phyloP scores from a whole-genome alignment of 2,888 invertebrate species.

The Eurytoma californica region DNA sequence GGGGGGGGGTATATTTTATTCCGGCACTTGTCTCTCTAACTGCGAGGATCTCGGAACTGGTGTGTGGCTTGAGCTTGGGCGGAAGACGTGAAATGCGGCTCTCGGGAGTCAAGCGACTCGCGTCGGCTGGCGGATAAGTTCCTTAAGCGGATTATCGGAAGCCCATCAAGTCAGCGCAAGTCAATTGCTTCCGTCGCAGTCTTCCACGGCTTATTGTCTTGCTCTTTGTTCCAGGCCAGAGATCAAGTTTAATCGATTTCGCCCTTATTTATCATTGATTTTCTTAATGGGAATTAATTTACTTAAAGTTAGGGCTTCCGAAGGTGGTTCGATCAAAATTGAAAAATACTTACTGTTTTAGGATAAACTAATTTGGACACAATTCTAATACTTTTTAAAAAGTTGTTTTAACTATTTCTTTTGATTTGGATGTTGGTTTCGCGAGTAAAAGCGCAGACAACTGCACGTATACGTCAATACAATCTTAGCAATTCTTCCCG shows the following conservation, averaged over 20 bases:
- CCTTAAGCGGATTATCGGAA: conserved; percentile 45
- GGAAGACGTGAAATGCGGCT: not conserved
- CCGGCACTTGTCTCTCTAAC: not conserved
- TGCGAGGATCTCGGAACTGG: not conserved
- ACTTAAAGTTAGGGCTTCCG: too few relatives aligned
- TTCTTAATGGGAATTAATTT: too few relatives aligned
- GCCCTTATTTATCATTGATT: not conserved
- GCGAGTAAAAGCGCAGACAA: too few relatives aligned
- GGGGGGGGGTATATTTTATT: not conserved
- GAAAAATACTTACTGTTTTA: too few relatives aligned
- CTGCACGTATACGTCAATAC: too few relatives aligned
- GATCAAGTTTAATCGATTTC: conserved; percentile 6
- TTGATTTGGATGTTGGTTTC: too few relatives aligned
- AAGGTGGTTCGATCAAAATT: too few relatives aligned
- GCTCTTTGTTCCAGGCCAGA: not conserved
- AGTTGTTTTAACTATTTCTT: too few relatives aligned
- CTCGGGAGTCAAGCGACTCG: not conserved
- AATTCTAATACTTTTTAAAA: too few relatives aligned
- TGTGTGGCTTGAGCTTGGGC: too few relatives aligned
- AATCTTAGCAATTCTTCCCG: too few relatives aligned
- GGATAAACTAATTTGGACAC: too few relatives aligned
- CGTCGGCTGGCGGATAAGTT: conserved; percentile 27
- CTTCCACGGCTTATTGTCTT: conserved; percentile 13
- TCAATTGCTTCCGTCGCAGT: conserved; percentile 23
- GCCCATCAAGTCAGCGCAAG: conserved; percentile 27